phyloP scores from a whole-genome alignment of 2,888 invertebrate species.

The Bembecia ichneumoniformis region DNA sequence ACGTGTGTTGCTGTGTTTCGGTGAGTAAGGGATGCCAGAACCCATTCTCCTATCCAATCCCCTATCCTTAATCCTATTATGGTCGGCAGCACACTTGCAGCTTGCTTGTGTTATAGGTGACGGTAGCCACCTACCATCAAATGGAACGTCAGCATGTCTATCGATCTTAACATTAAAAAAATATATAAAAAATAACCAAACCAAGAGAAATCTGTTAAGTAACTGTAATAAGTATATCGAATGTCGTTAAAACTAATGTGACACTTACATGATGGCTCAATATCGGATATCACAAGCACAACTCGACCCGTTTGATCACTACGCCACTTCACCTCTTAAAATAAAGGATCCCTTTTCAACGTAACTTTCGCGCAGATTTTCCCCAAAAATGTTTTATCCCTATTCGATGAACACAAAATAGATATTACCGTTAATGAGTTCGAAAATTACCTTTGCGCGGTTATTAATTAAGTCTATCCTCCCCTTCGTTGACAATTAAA shows the following conservation, averaged over 20 bases:
- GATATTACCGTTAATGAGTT: background rate
- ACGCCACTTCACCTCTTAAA: conserved; percentile 18
- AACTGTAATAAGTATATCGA: background rate
- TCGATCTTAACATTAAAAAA: too few relatives aligned
- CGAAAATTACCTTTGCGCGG: background rate
- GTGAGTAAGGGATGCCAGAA: too few relatives aligned
- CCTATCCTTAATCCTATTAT: too few relatives aligned
- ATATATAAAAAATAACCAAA: too few relatives aligned
- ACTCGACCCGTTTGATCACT: conserved; percentile 31
- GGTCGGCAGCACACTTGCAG: too few relatives aligned
- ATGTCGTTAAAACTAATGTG: background rate
- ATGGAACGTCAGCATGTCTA: too few relatives aligned
- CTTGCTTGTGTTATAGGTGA: too few relatives aligned
- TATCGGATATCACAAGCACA: conserved; percentile 25
- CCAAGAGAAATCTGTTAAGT: too few relatives aligned
- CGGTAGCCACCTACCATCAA: too few relatives aligned
- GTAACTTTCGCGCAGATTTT: conserved; percentile 5
- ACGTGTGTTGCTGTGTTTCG: too few relatives aligned
- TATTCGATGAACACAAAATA: background rate
- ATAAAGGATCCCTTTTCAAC: conserved; percentile 10
- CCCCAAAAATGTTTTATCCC: background rate
- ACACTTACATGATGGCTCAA: conserved; percentile 4
- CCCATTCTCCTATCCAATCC: too few relatives aligned
- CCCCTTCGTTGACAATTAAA: conserved; percentile 15
- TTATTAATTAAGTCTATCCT: conserved; percentile 2